phyloP scores from a whole-genome alignment of 1,140 invertebrate genomes.

The Lepidurus couesii region DNA sequence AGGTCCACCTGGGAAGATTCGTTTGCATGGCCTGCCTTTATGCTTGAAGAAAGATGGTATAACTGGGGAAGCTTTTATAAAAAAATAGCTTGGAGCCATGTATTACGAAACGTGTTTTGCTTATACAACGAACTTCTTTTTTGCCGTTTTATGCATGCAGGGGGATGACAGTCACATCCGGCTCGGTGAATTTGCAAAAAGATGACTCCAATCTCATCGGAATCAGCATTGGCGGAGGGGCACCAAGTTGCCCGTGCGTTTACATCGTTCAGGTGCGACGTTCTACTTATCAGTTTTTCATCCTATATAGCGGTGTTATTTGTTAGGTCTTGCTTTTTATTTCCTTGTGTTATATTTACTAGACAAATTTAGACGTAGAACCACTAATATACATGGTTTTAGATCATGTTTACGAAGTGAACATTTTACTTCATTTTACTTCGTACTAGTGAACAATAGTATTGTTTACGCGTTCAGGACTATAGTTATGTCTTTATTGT shows the following conservation, averaged over 20 bases:
- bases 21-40: conserved; percentile 25
- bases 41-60: conserved; percentile 22
- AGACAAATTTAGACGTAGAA: conserved; percentile 24
- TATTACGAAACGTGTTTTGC: conserved; percentile 30
- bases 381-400: background rate
- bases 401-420: no score
- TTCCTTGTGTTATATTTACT: background rate
- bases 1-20: background rate
- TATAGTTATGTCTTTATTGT: no score
- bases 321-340: background rate
- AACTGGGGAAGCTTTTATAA: conserved; percentile 27
- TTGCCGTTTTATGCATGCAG: conserved; percentile 50
- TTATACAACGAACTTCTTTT: conserved; percentile 31
- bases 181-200: conserved; percentile 80
- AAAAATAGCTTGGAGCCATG: background rate
- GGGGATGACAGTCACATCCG: conserved; percentile 97
- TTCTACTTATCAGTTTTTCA: background rate
- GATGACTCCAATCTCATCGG: conserved; percentile 94
- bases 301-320: conserved; percentile 31
- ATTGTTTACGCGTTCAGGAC: no score
- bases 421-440: no score
- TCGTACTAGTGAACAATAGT: no score
- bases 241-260: conserved; percentile 90
- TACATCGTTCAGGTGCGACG: conserved; percentile 81
- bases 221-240: conserved; percentile 94